A percentile compares a stretch with the other conserved stretches of the same genome.
Evolutionary conservation across 2,797 vertebrate genomes (phyloP).

Genomic region (Hozukius guyotensis): DNA sequence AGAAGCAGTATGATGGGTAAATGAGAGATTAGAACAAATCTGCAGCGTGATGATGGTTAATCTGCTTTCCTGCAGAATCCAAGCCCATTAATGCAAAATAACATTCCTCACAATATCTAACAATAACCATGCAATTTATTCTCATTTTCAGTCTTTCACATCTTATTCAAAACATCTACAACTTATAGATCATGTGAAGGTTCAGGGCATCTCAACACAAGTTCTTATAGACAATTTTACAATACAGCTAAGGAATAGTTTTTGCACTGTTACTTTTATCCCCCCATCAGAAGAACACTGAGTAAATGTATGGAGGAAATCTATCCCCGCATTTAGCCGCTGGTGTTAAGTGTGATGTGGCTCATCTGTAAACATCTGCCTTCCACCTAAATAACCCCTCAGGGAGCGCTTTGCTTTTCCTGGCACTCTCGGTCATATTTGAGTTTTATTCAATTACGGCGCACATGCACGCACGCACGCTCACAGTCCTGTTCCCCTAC

Average conservation of each 20-base stretch:
- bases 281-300: background rate
- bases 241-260: no score
- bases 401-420: slow-evolving; percentile 55
- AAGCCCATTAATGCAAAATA: background rate
- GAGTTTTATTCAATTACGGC: slow-evolving; percentile 56
- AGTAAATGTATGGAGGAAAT: background rate
- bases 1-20: background rate
- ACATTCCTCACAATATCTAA: background rate
- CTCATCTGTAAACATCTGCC: slow-evolving; percentile 16
- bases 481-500: background rate
- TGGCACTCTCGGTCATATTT: slow-evolving; percentile 31
- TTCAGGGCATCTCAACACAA: background rate
- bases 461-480: background rate
- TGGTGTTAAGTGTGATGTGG: slow-evolving; percentile 16
- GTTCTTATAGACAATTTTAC: background rate
- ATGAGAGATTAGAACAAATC: background rate
- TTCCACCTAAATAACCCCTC: slow-evolving; percentile 23
- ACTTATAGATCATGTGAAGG: background rate
- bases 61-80: background rate
- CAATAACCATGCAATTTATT: background rate
- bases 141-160: background rate
- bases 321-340: background rate
- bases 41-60: background rate
- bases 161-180: background rate
- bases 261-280: background rate